Evolutionary conservation across 2,797 vertebrate species (phyloP).

Genomic region (Percopsis omiscomaycus): DNA sequence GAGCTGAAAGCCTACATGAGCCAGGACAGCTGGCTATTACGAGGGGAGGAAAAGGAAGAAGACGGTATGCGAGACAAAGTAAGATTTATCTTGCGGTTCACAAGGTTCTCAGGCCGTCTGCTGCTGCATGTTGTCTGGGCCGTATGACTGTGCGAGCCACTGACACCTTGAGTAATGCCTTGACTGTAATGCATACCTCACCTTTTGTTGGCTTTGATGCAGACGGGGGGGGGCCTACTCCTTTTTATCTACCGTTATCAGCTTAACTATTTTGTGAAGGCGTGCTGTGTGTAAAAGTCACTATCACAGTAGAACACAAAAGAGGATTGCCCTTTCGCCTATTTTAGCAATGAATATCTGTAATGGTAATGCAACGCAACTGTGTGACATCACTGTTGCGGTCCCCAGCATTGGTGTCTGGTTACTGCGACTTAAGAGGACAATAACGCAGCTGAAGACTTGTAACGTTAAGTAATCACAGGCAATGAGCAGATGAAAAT

Average conservation of each 20-base stretch:
- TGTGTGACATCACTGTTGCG: conserved; percentile 4
- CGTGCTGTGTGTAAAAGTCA: too few species aligned
- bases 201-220: conserved; percentile 24
- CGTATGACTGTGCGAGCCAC: conserved; percentile 39
- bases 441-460: not conserved
- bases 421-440: not conserved
- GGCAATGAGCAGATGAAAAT: conserved; percentile 1
- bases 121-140: conserved; percentile 36
- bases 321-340: too few species aligned
- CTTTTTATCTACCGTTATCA: too few species aligned
- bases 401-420: not conserved
- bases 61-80: conserved; percentile 64
- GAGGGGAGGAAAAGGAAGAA: conserved; percentile 37
- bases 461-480: not conserved
- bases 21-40: conserved; percentile 78
- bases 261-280: too few species aligned
- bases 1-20: conserved; percentile 72
- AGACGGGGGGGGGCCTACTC: conserved; percentile 5
- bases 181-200: conserved; percentile 27
- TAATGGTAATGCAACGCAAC: not conserved
- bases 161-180: conserved; percentile 24
- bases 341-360: not conserved
- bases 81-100: conserved; percentile 63
- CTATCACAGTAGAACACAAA: too few species aligned
- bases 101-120: conserved; percentile 59